phyloP scores from a whole-genome alignment of 1,140 invertebrate genomes.

The Drosophila tsacasi region DNA sequence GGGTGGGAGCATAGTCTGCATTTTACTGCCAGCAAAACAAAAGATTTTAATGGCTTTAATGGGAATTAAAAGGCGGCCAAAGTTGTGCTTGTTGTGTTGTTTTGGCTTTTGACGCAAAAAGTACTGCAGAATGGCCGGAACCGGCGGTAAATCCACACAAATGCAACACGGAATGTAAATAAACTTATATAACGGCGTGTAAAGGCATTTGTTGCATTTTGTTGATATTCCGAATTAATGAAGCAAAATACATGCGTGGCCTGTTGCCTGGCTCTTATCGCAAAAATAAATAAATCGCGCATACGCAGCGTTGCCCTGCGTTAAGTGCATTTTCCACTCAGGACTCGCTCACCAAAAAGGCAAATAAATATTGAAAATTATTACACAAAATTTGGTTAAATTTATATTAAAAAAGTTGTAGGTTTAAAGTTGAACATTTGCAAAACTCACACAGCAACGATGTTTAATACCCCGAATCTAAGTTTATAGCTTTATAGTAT shows the following conservation, averaged over 20 bases:
- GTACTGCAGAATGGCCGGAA: constrained; percentile 8
- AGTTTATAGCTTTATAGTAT: not conserved
- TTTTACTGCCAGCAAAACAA: constrained; percentile 34
- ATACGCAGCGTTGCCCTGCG: constrained; percentile 22
- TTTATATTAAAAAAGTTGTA: not conserved
- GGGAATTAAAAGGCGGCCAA: constrained; percentile 56
- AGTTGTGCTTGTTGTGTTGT: constrained; percentile 14
- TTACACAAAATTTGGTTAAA: not conserved
- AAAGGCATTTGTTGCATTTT: constrained; percentile 30
- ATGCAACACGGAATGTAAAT: constrained; percentile 15
- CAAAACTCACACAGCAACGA: not conserved
- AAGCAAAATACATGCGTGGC: constrained; percentile 25
- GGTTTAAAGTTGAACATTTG: not conserved
- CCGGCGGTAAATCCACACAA: constrained; percentile 14
- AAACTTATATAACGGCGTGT: not conserved
- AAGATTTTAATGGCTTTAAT: constrained; percentile 69
- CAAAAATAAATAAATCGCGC: constrained; percentile 36
- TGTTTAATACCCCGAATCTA: not conserved
- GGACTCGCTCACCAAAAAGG: not conserved
- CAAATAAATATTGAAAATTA: not conserved
- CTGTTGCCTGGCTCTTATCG: constrained; percentile 18
- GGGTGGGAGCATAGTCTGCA: constrained; percentile 8
- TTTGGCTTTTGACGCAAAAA: constrained; percentile 18
- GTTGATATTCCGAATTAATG: constrained; percentile 48
- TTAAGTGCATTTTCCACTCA: not conserved